Evolutionary conservation across 1,140 invertebrate species (phyloP).

Genomic region (Ips nitidus): DNA sequence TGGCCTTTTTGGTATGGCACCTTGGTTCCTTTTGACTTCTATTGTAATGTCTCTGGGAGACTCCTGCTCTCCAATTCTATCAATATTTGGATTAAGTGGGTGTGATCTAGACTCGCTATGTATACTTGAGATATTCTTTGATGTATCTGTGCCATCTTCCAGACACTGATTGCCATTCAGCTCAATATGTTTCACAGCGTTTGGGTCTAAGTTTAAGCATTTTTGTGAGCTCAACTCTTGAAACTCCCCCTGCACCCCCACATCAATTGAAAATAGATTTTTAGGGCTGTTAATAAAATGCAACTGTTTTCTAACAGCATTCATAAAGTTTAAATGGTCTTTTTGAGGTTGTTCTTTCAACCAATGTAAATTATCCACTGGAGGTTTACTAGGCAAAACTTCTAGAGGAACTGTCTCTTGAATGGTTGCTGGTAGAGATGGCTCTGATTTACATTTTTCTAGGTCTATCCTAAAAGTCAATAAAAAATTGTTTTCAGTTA

Average conservation of each 20-base stretch:
- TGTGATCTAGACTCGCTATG: no score
- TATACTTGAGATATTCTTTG: no score
- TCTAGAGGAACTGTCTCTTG: neutral
- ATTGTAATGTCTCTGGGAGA: no score
- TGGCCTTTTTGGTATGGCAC: no score
- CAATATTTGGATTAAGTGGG: no score
- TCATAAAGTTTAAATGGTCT: conserved; percentile 52
- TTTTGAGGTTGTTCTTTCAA: conserved; percentile 36
- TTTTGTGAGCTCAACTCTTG: conserved; percentile 42
- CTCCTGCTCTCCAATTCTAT: no score
- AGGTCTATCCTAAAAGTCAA: no score
- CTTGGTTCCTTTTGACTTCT: no score
- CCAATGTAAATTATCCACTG: conserved; percentile 32
- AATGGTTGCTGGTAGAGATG: neutral
- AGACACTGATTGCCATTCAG: conserved; percentile 40
- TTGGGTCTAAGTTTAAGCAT: conserved; percentile 42
- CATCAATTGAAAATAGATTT: conserved; percentile 38
- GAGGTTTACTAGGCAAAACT: neutral
- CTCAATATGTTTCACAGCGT: no score
- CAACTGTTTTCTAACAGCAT: conserved; percentile 48
- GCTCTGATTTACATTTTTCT: no score
- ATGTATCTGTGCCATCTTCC: no score
- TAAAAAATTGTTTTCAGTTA: no score
- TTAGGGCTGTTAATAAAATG: conserved; percentile 36
- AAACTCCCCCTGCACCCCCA: conserved; percentile 44